Conservation (phyloP, 2,797 vertebrate species). For the Falco cherrug region DNA sequence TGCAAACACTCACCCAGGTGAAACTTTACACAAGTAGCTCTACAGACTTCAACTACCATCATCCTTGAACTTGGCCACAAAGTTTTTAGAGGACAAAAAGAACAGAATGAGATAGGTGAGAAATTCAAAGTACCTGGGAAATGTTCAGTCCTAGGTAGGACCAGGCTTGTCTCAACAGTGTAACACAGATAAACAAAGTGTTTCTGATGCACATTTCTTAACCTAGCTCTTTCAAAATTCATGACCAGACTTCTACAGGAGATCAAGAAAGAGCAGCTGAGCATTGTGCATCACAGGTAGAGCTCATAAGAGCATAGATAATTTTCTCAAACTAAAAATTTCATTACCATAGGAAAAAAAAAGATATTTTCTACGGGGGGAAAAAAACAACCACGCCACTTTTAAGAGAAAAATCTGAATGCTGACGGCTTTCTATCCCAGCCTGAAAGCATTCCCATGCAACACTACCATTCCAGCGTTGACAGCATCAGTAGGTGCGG, state of each 20-base stretch:
- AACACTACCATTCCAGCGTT: not conserved
- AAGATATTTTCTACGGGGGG: not conserved
- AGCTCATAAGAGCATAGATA: not conserved
- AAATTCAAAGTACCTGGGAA: not conserved
- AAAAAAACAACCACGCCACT: rapidly evolving
- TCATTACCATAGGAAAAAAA: not conserved
- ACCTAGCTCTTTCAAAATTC: not conserved
- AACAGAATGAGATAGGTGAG: rapidly evolving
- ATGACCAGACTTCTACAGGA: not conserved
- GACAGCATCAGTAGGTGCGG: not conserved
- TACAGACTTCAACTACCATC: not conserved
- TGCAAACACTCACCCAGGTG: not conserved
- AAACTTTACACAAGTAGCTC: not conserved
- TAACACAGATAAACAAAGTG: not conserved
- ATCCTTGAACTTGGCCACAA: not conserved
- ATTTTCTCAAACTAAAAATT: not conserved
- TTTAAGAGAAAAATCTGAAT: not conserved
- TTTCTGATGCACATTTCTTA: not conserved
- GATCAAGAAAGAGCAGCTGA: not conserved
- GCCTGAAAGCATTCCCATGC: not conserved
- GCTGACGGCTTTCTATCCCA: not conserved
- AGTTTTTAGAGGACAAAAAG: not conserved
- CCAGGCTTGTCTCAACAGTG: not conserved
- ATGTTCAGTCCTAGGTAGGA: not conserved
- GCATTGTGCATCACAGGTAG: not conserved